A percentile compares a stretch with the other conserved stretches of the same genome.
Evolutionary conservation across 1,140 invertebrate species (phyloP).

Genomic region (Bombus fervidus): DNA sequence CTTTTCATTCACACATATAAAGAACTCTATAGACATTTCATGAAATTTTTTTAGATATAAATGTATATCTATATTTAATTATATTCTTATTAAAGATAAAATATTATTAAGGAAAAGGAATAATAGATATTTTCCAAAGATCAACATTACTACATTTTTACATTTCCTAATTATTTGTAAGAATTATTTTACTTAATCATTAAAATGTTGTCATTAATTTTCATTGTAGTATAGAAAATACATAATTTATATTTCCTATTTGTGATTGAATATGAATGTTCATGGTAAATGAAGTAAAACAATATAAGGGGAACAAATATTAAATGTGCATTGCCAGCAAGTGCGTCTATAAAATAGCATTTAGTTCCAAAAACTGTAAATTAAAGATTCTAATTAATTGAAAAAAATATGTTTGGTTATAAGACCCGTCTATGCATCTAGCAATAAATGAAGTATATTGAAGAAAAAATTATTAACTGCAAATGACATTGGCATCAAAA

Average conservation of each 20-base stretch:
- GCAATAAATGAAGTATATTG: slow-evolving; percentile 10
- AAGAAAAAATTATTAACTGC: background rate
- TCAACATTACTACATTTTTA: background rate
- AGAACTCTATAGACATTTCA: background rate
- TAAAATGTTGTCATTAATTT: background rate
- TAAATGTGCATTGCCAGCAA: slow-evolving; percentile 79
- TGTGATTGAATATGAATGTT: slow-evolving; percentile 42
- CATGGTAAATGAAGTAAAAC: slow-evolving; percentile 60
- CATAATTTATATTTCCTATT: slow-evolving; percentile 26
- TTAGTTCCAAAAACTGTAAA: slow-evolving; percentile 51
- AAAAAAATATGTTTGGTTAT: background rate
- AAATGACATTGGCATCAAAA: background rate
- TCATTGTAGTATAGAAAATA: background rate
- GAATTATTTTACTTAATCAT: background rate
- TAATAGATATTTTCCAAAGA: background rate
- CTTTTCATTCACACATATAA: background rate
- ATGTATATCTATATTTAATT: background rate
- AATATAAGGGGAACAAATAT: slow-evolving; percentile 63
- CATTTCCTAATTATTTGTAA: no score
- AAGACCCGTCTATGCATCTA: slow-evolving; percentile 2
- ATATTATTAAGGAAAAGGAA: background rate
- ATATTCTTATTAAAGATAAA: background rate
- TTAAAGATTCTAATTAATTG: slow-evolving; percentile 29
- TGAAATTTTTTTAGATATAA: background rate
- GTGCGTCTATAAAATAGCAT: slow-evolving; percentile 77